A percentile compares a stretch with the other conserved stretches of the same genome.
Evolutionary conservation across 1,140 invertebrate species (phyloP).

Genomic region (Apis florea): DNA sequence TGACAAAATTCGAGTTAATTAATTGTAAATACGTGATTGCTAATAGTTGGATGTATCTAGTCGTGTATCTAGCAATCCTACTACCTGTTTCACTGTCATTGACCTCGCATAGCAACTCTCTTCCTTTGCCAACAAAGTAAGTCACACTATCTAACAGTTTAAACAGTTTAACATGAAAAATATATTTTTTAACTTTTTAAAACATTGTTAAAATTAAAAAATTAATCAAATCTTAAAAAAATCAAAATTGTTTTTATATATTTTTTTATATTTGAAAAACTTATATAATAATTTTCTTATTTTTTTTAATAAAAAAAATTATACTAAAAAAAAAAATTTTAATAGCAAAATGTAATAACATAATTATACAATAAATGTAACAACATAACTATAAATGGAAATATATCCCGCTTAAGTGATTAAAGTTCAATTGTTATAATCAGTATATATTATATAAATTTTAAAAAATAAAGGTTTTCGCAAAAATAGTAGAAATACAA

Average conservation of each 20-base stretch:
- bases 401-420: too few relatives aligned
- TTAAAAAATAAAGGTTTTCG: not conserved
- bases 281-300: not conserved
- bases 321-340: not conserved
- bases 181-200: too few relatives aligned
- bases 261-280: not conserved
- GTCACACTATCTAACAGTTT: not conserved
- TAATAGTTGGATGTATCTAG: slow-evolving; percentile 5
- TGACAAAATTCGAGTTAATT: too few relatives aligned
- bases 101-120: slow-evolving; percentile 64
- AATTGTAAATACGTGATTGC: slow-evolving; percentile 18
- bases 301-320: not conserved
- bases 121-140: slow-evolving; percentile 25
- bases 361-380: not conserved
- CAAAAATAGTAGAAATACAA: not conserved
- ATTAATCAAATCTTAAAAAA: not conserved
- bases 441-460: not conserved
- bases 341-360: not conserved
- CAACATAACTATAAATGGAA: not conserved
- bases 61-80: not conserved
- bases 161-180: not conserved
- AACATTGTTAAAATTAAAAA: not conserved
- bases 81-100: slow-evolving; percentile 48
- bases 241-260: not conserved
- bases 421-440: not conserved